Percentiles rank a stretch among this genome's conserved stretches.
phyloP scores from a whole-genome alignment of 1,140 invertebrate species.

The Eumaeus atala region DNA sequence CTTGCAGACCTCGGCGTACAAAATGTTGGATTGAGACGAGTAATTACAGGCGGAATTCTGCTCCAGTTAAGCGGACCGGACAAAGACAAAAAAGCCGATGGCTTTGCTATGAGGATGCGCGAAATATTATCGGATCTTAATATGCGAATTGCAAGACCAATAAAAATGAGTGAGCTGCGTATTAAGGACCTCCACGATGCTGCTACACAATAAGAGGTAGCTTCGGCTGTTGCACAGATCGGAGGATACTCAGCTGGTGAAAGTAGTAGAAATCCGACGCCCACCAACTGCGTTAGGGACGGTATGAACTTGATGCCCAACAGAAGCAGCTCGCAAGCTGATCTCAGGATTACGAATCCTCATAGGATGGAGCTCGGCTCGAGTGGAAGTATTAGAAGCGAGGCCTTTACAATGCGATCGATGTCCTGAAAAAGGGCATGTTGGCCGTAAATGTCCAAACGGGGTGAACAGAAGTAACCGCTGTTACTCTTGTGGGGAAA shows the following conservation, averaged over 20 bases:
- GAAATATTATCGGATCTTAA: conserved; percentile 9
- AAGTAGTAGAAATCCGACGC: background rate
- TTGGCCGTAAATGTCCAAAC: background rate
- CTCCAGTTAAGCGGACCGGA: conserved; percentile 12
- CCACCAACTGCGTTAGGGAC: background rate
- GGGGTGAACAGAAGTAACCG: background rate
- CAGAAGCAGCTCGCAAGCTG: background rate
- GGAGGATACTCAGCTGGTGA: background rate
- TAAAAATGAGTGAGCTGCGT: conserved; percentile 16
- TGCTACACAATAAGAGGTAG: background rate
- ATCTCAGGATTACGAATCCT: background rate
- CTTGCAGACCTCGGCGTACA: conserved; percentile 19
- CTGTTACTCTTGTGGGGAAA: background rate
- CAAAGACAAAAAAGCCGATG: conserved; percentile 14
- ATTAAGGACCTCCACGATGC: conserved; percentile 20
- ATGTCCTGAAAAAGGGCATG: background rate
- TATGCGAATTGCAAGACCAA: conserved; percentile 16
- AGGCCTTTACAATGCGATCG: background rate
- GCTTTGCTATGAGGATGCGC: conserved; percentile 7
- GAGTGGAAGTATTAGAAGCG: background rate
- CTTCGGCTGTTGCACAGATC: background rate
- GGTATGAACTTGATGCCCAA: background rate
- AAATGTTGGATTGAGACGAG: conserved; percentile 9
- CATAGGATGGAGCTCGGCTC: background rate
- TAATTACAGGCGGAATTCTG: conserved; percentile 15